Evolutionary conservation across 53 echinoderm and acorn worm species (phyloP).

Genomic region (Antedon mediterranea): DNA sequence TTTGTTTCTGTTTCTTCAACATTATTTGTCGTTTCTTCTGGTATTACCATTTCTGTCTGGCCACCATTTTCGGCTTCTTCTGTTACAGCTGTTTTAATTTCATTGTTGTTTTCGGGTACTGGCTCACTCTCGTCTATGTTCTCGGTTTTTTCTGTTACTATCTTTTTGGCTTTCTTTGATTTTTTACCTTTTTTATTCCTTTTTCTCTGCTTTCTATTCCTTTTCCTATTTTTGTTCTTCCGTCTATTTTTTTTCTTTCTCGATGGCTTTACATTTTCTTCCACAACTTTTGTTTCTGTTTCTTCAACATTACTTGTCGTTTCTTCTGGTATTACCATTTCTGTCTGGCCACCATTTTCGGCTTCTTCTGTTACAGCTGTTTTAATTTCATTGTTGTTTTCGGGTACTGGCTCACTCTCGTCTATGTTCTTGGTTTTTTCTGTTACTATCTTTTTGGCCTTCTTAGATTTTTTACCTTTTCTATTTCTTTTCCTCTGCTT

Average conservation of each 20-base stretch:
- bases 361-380: neutral
- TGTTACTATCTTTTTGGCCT: neutral
- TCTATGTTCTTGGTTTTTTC: neutral
- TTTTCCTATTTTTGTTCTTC: neutral
- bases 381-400: neutral
- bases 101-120: conserved; percentile 1
- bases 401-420: neutral
- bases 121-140: neutral
- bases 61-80: neutral
- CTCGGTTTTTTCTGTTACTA: neutral
- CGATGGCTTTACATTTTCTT: no score
- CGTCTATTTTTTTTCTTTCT: neutral
- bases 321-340: no score
- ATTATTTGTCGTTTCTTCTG: neutral
- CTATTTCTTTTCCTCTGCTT: neutral
- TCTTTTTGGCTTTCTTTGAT: neutral
- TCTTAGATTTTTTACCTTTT: neutral
- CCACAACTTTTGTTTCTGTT: no score
- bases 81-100: neutral
- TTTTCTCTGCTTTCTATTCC: neutral
- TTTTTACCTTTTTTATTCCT: neutral
- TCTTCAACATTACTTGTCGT: no score
- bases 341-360: neutral
- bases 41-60: neutral
- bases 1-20: neutral